Evolutionary conservation across 2,888 invertebrate genomes (phyloP).

Genomic region (Caenorhabditis doughertyi): DNA sequence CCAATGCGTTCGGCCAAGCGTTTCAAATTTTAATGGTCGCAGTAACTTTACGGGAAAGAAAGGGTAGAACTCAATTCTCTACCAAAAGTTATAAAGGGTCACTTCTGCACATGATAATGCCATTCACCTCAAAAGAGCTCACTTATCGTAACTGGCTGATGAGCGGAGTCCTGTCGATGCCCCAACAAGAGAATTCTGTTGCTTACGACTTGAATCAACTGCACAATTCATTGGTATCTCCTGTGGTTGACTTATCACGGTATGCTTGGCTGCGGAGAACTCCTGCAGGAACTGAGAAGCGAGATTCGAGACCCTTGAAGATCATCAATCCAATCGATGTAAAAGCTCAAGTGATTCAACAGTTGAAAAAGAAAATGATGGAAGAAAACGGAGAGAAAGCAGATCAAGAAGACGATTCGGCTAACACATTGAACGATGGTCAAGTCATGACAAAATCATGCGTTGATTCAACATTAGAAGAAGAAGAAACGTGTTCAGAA

Average conservation of each 20-base stretch:
- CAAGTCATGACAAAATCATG: neutral
- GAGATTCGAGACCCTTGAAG: conserved; percentile 1
- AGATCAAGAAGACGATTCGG: neutral
- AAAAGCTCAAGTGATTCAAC: conserved; percentile 28
- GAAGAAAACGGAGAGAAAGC: conserved; percentile 13
- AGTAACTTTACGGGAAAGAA: conserved; percentile 55
- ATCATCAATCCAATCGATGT: conserved; percentile 19
- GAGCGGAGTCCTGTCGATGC: conserved; percentile 44
- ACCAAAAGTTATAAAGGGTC: conserved; percentile 61
- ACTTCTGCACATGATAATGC: conserved; percentile 67
- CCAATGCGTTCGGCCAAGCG: conserved; percentile 97
- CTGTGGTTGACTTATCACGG: conserved; percentile 32
- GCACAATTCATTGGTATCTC: conserved; percentile 46
- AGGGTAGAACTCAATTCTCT: conserved; percentile 21
- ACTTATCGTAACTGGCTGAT: conserved; percentile 71
- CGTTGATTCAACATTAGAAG: neutral
- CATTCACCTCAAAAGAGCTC: conserved; percentile 67
- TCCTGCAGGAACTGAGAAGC: conserved; percentile 13
- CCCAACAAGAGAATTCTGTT: conserved; percentile 12
- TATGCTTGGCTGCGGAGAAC: conserved; percentile 32
- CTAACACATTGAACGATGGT: neutral
- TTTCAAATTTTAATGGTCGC: conserved; percentile 85
- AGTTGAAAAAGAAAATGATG: conserved; percentile 12
- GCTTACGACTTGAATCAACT: conserved; percentile 40
- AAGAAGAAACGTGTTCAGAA: conserved; percentile 5